A percentile compares a stretch with the other conserved stretches of the same genome.
Conservation (phyloP, 2,888 invertebrate genomes). For the Phytoseiulus persimilis region DNA sequence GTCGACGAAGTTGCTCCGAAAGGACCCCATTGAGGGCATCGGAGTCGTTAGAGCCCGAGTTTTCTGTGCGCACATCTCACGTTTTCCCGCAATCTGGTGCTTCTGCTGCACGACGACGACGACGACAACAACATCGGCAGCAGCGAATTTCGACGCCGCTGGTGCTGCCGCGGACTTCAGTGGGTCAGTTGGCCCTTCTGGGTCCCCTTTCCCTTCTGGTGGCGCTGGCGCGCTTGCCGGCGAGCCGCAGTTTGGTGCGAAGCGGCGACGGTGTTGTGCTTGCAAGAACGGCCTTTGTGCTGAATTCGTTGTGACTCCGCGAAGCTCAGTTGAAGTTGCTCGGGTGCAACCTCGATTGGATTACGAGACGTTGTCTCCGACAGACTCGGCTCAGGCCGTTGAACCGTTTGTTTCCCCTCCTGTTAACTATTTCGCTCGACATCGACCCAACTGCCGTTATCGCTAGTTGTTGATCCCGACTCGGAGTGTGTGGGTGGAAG, state of each 20-base stretch:
- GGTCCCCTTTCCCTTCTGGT: conserved; percentile 26
- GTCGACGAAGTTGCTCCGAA: background rate
- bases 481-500: background rate
- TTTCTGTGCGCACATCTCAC: background rate
- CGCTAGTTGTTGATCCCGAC: background rate
- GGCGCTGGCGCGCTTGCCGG: conserved; percentile 17
- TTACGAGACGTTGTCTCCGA: background rate
- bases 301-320: background rate
- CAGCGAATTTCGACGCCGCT: background rate
- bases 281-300: background rate
- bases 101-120: background rate
- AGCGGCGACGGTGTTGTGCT: conserved; percentile 29
- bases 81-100: background rate
- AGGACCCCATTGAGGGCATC: background rate
- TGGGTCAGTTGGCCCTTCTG: conserved; percentile 38
- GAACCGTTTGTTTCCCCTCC: background rate
- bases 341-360: background rate
- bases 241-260: conserved; percentile 33
- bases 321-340: background rate
- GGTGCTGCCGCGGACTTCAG: conserved; percentile 19
- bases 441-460: background rate
- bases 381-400: background rate
- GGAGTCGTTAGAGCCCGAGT: background rate
- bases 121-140: background rate
- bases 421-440: background rate